Conservation (phyloP, 2,797 vertebrate genomes). For the Pyrrhura leucotis region DNA sequence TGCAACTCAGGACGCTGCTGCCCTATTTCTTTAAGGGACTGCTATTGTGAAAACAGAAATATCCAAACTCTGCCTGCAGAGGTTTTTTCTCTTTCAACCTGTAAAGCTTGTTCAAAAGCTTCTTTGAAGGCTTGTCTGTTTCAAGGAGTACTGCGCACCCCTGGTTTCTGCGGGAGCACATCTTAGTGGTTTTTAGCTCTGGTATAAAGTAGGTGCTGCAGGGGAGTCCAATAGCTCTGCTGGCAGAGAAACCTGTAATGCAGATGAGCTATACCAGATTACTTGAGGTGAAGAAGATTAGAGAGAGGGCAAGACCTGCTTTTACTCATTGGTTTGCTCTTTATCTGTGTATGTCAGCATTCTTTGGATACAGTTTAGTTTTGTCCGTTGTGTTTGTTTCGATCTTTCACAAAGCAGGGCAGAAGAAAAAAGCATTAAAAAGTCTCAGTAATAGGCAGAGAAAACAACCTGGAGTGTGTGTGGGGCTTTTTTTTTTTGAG, state of each 20-base stretch:
- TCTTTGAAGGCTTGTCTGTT: not conserved
- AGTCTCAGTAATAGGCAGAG: not conserved
- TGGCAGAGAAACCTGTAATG: conserved; percentile 5
- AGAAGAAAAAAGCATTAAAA: not conserved
- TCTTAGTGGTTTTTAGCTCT: not conserved
- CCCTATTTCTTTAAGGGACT: not conserved
- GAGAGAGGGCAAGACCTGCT: not conserved
- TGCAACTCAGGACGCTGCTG: not conserved
- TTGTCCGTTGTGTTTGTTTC: not conserved
- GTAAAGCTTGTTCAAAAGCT: not conserved
- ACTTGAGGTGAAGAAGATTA: not conserved
- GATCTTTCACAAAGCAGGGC: not conserved
- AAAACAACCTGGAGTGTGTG: not conserved
- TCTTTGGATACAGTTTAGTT: conserved; percentile 27
- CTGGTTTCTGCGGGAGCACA: too few species aligned
- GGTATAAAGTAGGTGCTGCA: not conserved
- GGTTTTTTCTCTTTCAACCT: not conserved
- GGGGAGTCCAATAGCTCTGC: not conserved
- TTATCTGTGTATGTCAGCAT: not conserved
- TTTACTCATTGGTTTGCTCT: conserved; percentile 18
- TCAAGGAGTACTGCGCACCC: not conserved
- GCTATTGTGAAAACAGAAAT: not conserved
- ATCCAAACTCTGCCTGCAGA: not conserved
- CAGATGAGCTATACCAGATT: not conserved
- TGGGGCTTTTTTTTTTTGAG: not conserved